A percentile compares a stretch with the other conserved stretches of the same genome.
phyloP scores from a whole-genome alignment of 2,888 invertebrate species.

The Acanthopleura granulata region DNA sequence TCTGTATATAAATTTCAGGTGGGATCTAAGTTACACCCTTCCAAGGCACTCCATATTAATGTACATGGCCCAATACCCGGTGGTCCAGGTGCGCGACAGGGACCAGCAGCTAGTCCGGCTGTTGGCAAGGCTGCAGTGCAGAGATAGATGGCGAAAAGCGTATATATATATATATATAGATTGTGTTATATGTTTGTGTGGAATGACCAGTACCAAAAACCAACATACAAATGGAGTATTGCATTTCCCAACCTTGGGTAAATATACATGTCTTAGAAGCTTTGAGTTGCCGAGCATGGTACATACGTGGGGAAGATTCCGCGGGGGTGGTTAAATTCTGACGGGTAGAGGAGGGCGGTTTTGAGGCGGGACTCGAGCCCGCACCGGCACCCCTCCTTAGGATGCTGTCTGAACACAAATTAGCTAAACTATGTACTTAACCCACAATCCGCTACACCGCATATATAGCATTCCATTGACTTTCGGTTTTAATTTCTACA shows the following conservation, averaged over 20 bases:
- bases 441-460: slow-evolving; percentile 18
- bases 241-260: background rate
- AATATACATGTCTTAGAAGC: slow-evolving; percentile 9
- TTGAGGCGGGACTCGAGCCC: background rate
- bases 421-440: background rate
- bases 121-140: slow-evolving; percentile 16
- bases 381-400: background rate
- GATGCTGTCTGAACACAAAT: background rate
- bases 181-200: slow-evolving; percentile 19
- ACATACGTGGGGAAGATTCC: background rate
- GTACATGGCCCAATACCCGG: background rate
- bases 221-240: slow-evolving; percentile 19
- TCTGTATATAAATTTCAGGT: too few species aligned
- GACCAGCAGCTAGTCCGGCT: slow-evolving; percentile 1
- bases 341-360: too few species aligned
- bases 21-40: too few species aligned
- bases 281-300: slow-evolving; percentile 2
- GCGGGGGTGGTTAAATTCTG: too few species aligned
- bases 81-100: background rate
- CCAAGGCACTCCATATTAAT: too few species aligned
- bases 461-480: slow-evolving; percentile 13
- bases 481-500: background rate
- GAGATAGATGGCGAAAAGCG: slow-evolving; percentile 18
- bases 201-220: slow-evolving; percentile 15
- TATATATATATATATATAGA: slow-evolving; percentile 6